phyloP scores from a whole-genome alignment of 2,888 invertebrate species.

The Eilema griseolum region DNA sequence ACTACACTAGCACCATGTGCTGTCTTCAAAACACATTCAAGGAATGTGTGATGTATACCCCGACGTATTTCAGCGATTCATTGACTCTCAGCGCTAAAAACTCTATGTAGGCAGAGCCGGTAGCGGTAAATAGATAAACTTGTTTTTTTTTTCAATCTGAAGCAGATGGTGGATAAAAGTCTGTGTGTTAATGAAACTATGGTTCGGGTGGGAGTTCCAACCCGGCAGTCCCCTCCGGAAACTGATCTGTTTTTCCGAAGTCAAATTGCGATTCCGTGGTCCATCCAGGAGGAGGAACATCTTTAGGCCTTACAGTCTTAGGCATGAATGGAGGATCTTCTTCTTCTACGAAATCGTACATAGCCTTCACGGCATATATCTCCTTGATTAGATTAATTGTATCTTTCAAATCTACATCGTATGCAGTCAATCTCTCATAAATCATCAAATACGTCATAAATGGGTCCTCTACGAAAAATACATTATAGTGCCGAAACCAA shows the following conservation, averaged over 20 bases:
- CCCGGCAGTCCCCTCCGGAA: neutral
- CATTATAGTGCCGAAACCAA: neutral
- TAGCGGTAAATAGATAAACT: too few relatives aligned
- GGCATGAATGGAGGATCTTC: rapidly evolving
- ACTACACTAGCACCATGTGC: too few relatives aligned
- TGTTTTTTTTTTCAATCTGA: too few relatives aligned
- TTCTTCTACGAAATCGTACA: slow-evolving; percentile 10
- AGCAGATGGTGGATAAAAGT: too few relatives aligned
- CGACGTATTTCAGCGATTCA: too few relatives aligned
- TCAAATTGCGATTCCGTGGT: neutral
- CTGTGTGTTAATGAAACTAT: too few relatives aligned
- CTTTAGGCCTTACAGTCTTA: neutral
- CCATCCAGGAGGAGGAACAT: neutral
- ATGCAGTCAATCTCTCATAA: slow-evolving; percentile 56
- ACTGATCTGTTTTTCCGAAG: too few relatives aligned
- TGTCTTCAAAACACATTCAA: too few relatives aligned
- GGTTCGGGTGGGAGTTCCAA: neutral
- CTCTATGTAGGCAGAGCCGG: too few relatives aligned
- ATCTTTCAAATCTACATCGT: slow-evolving; percentile 60
- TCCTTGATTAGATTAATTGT: slow-evolving; percentile 46
- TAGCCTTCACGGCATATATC: neutral
- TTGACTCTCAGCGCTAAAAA: too few relatives aligned
- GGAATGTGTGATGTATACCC: too few relatives aligned
- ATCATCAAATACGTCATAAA: slow-evolving; percentile 22
- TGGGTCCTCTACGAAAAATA: neutral